These are phyloP conservation scores for Ips typographus DNA, from an alignment of 1,140 invertebrate genomes.

Conservation along the genomic window DNA sequence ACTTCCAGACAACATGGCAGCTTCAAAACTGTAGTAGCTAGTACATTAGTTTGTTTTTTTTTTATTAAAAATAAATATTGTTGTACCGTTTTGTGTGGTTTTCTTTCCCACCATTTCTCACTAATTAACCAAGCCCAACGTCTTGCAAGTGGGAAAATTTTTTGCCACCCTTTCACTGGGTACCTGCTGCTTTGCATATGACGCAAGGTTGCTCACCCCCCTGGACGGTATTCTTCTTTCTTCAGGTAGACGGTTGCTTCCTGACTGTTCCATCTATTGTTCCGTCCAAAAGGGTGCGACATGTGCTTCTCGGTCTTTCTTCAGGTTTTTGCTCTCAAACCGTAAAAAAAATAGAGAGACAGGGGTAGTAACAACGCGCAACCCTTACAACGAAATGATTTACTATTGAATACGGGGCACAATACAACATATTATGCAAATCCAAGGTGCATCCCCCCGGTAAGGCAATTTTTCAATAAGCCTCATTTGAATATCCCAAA, in stretches of 20 bases:
- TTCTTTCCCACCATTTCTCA: too few species aligned
- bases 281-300: too few species aligned
- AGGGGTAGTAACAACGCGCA: slow-evolving; percentile 15
- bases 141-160: too few species aligned
- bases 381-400: slow-evolving; percentile 28
- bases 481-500: slow-evolving; percentile 34
- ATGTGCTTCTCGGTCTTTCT: too few species aligned
- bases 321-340: too few species aligned
- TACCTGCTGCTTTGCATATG: slow-evolving; percentile 34
- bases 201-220: slow-evolving; percentile 24
- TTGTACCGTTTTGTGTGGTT: too few species aligned
- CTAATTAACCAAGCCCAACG: too few species aligned
- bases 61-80: too few species aligned
- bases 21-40: too few species aligned
- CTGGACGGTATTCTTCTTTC: slow-evolving; percentile 12
- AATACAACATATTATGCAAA: slow-evolving; percentile 33
- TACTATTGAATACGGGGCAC: slow-evolving; percentile 18
- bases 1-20: too few species aligned
- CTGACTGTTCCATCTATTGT: background rate
- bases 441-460: slow-evolving; percentile 30
- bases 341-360: background rate
- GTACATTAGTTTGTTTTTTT: too few species aligned
- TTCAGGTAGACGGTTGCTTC: slow-evolving; percentile 27
- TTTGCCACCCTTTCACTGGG: background rate
- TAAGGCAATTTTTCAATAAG: slow-evolving; percentile 33